Evolutionary conservation across 2,113 vertebrate genomes (phyloP).

Genomic region (Oreocharis arfaki): DNA sequence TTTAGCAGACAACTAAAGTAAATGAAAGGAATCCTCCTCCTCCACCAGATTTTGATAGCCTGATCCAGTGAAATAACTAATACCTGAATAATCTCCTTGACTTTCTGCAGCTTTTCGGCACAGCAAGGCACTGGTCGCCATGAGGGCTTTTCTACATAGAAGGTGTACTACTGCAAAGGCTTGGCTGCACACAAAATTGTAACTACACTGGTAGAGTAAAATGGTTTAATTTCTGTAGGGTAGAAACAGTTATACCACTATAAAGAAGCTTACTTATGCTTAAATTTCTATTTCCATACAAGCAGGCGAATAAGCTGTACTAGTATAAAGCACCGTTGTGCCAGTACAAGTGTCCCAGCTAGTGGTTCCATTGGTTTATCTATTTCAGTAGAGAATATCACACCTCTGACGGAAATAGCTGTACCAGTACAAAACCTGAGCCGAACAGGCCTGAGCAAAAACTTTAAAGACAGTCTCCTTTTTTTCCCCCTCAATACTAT

Average conservation of each 20-base stretch:
- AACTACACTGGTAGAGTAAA: background rate
- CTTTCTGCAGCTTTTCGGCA: background rate
- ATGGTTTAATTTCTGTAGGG: background rate
- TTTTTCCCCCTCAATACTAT: fast-evolving
- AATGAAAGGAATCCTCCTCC: background rate
- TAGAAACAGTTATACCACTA: background rate
- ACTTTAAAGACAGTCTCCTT: background rate
- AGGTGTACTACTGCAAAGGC: background rate
- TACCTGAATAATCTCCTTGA: background rate
- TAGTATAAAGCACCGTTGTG: background rate
- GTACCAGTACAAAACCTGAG: background rate
- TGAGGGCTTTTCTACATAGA: background rate
- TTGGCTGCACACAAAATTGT: background rate
- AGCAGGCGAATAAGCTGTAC: background rate
- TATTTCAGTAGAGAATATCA: background rate
- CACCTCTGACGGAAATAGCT: background rate
- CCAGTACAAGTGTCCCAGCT: background rate
- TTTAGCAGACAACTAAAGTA: background rate
- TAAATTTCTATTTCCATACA: background rate
- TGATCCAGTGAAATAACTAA: background rate
- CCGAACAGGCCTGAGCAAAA: background rate
- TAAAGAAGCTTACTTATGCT: background rate
- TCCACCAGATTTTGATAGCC: background rate
- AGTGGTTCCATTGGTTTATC: background rate
- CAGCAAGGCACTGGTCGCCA: background rate